These are phyloP conservation scores for Sebastes variabilis DNA, from an alignment of 2,797 vertebrate species.

Conservation along the genomic window DNA sequence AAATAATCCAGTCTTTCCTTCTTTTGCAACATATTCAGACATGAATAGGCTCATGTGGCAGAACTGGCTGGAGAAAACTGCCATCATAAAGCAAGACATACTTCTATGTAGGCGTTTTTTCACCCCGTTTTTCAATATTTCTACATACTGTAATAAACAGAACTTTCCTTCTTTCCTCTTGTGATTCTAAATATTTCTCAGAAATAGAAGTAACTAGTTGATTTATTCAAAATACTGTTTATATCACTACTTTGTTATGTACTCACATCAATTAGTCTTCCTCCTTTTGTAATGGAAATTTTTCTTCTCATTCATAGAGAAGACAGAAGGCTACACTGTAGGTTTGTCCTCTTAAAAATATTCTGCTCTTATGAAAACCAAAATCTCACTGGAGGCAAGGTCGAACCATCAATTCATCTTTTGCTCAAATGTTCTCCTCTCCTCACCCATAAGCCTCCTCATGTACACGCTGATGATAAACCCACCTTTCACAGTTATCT, in stretches of 20 bases:
- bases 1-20: not conserved
- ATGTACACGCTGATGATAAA: not conserved
- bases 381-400: not conserved
- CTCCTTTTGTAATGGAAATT: not conserved
- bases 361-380: not conserved
- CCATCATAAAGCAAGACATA: not conserved
- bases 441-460: not conserved
- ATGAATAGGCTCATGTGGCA: not conserved
- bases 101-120: not conserved
- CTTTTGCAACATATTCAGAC: not conserved
- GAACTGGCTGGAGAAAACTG: no score
- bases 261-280: not conserved
- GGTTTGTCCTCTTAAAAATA: not conserved
- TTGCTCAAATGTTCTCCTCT: not conserved
- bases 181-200: not conserved
- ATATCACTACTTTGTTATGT: not conserved
- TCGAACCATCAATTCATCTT: not conserved
- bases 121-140: not conserved
- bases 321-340: not conserved
- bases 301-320: not conserved
- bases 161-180: not conserved
- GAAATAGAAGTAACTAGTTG: no score
- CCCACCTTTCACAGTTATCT: constrained; percentile 98
- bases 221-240: not conserved
- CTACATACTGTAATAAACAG: not conserved